Evolutionary conservation across 2,888 invertebrate genomes (phyloP), one percentile per base, ranked within the genome.

Genomic region (Cantharis flavilabris): DNA sequence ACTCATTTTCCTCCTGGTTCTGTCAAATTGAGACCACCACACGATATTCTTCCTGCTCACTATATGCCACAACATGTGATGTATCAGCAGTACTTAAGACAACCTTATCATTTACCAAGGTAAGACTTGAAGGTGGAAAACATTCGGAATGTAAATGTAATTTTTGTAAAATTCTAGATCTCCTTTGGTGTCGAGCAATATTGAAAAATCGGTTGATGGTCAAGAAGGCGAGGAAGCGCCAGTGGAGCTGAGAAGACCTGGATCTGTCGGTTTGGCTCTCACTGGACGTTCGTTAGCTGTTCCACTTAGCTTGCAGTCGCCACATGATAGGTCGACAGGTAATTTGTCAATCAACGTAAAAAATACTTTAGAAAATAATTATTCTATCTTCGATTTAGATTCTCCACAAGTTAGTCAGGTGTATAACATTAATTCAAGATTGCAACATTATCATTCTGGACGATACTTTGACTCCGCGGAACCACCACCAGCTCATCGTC

Each of bases 391-490:
- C 28, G 70, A 83, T 84, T 18, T 80, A 91, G 91, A 91, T 86
- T 93, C 93, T 70, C 93, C 94, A 16, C 93, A 93, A 89, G 92
- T 93, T 70, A 92, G 92, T 7, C 93, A 92, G 85, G 92, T 93
- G 7, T 93, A 93, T 86, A 79, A 75, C 30, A 91, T 91, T 88
- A 76, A 78, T 70, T 79, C 80, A 64, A 89, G 92, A 26, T 88
- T 91, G 82, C 89, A 89, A 69, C 90, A 89, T 76, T 85, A 88
- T 73, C 84, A 87, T 30, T 79, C 86, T 0, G 87, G 89, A 26
- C 89, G 90, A 7, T 91, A 90, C 83, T 92, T 91, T 83, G 92
- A 93, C 75, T 90, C 91, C 63, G 90, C 91, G 64, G 88, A 89
- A 63, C 93, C 93, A 73, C 91, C 91, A 2, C 93, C 93, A 14